Evolutionary conservation across 2,113 vertebrate species (phyloP).

Genomic region (human): GRCh38 chr1:41007501-41008000

Average conservation of each 20-base stretch:
- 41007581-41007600: accelerated
- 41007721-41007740: not conserved
- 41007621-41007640: not conserved
- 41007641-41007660: not conserved
- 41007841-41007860: not conserved
- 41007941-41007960: not conserved
- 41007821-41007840: not conserved
- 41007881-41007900: not conserved
- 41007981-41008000: not conserved
- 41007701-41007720: not conserved
- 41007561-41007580: not conserved
- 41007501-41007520: constrained; percentile 96
- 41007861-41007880: not conserved
- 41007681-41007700: not conserved
- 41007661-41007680: not conserved
- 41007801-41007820: not conserved
- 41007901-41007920: not conserved
- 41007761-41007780: not conserved
- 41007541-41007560: constrained; percentile 86
- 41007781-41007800: not conserved
- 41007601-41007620: not conserved
- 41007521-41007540: constrained; percentile 93
- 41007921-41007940: not conserved
- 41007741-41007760: not conserved
- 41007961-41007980: not conserved